These are phyloP conservation scores for Metellina segmentata DNA, from an alignment of 2,888 invertebrate genomes.

Conservation along the genomic window DNA sequence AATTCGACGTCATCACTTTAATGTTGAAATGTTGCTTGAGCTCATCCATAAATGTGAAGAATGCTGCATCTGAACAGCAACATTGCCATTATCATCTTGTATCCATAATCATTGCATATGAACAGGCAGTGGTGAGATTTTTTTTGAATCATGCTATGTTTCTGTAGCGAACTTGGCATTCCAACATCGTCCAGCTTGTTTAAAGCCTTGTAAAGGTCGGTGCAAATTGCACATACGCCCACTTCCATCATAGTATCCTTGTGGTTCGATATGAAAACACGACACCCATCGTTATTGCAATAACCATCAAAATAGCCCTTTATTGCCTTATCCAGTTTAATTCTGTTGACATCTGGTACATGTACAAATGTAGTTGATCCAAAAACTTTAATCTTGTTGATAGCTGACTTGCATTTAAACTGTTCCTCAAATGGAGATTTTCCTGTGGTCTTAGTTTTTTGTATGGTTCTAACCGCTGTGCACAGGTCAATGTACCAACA, in stretches of 20 bases:
- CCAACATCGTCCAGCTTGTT: conserved; percentile 29
- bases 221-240: conserved; percentile 11
- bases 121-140: conserved; percentile 32
- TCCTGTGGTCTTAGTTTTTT: too few relatives aligned
- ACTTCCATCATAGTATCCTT: conserved; percentile 44
- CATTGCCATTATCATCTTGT: neutral
- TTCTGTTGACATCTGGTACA: conserved; percentile 17
- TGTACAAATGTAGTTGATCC: conserved; percentile 26
- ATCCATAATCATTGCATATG: conserved; percentile 29
- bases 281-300: conserved; percentile 19
- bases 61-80: too few relatives aligned
- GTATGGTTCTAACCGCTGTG: too few relatives aligned
- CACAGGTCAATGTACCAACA: too few relatives aligned
- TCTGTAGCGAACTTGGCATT: conserved; percentile 24
- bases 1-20: neutral
- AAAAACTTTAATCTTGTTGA: conserved; percentile 52
- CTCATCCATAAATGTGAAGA: too few relatives aligned
- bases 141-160: conserved; percentile 28
- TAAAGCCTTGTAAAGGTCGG: conserved; percentile 28
- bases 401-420: conserved; percentile 77
- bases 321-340: conserved; percentile 29
- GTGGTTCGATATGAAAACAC: conserved; percentile 16
- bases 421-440: too few relatives aligned
- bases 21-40: conserved; percentile 7
- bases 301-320: conserved; percentile 41